These are phyloP conservation scores for Cyphomyrus discorhynchus DNA, from an alignment of 2,113 vertebrate genomes.

Conservation along the genomic window DNA sequence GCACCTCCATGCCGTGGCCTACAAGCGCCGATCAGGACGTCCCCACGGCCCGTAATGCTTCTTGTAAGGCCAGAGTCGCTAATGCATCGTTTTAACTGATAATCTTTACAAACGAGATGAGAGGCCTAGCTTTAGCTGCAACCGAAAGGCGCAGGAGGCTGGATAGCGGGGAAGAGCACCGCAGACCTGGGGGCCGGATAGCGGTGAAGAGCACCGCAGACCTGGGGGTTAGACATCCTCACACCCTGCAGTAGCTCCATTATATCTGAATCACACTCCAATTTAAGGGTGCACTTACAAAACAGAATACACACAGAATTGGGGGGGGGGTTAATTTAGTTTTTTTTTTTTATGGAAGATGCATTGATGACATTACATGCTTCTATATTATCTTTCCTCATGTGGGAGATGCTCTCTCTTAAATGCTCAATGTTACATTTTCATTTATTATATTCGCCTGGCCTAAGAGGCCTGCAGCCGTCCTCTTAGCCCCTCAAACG, in stretches of 20 bases:
- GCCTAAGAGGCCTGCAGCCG: not conserved
- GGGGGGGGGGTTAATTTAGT: slow-evolving; percentile 53
- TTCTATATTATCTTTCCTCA: not conserved
- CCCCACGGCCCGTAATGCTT: slow-evolving; percentile 51
- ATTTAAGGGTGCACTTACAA: slow-evolving; percentile 53
- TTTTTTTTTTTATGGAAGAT: slow-evolving; percentile 32
- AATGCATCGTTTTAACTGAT: slow-evolving; percentile 64
- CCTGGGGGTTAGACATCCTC: not conserved
- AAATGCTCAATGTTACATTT: not conserved
- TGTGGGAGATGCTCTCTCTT: not conserved
- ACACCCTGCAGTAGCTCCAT: slow-evolving; percentile 31
- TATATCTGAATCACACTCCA: slow-evolving; percentile 67
- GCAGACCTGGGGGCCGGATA: slow-evolving; percentile 70
- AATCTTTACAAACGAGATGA: slow-evolving; percentile 98
- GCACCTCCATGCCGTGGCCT: not conserved
- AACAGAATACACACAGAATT: slow-evolving; percentile 39
- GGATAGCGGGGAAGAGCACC: slow-evolving; percentile 86
- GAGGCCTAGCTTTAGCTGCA: slow-evolving; percentile 87
- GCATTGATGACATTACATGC: slow-evolving; percentile 11
- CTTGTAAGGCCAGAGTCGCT: slow-evolving; percentile 58
- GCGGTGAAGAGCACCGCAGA: slow-evolving; percentile 78
- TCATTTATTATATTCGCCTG: not conserved
- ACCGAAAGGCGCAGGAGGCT: slow-evolving; percentile 91
- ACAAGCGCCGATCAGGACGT: slow-evolving; percentile 38
- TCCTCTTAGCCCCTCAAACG: not conserved